Base-by-base conservation (phyloP, 2,888 invertebrate species). In the Tachina lurida region DNA sequence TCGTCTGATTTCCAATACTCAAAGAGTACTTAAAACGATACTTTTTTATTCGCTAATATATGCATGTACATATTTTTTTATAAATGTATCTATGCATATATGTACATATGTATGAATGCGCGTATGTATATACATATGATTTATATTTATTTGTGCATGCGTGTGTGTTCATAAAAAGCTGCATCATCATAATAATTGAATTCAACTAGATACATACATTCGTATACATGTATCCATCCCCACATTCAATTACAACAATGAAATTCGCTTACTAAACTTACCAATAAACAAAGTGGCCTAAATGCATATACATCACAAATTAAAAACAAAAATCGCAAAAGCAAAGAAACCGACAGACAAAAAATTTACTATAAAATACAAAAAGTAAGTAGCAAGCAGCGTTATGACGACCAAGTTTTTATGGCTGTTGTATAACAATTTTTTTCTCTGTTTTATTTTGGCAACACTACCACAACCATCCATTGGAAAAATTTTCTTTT, bases 391-490 rank as follows among this genome's bases (percentile, higher is more conserved):
- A 54, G 43, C 22, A 62, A 54, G 43, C 22, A 62, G 62, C 19
- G 19, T 19, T 67, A 41, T 13, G 41, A 63, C 41, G 67, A 63
- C n/a, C 70, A 56, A 58, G 47, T 56, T 74, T 60, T 84, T 74
- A 68, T 74, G 68, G 74, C 77, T 67, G 68, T 85, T 85, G 58
- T 65, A 70, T 39, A 85, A 85, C 68, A n/a, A 43, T 52, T 31
- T 31, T 43, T 67, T 41, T 31, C 65, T 22, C 15, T 47, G 39
- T 41, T 56, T 58, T 8, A 58, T 56, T 54, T 19, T 70, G 62
- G 65, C 82, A 60, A 71, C 71, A 65, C 39, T 45, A 77, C 60
- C 71, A 31, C 71, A 31, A 77, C 60, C 45, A 58, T 60, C 7
- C 9, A 65, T 67, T 49, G 49, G 74, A 85, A 77, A 17, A 63